phyloP scores from a whole-genome alignment of 2,113 vertebrate genomes.

The Melanocharis versteri region DNA sequence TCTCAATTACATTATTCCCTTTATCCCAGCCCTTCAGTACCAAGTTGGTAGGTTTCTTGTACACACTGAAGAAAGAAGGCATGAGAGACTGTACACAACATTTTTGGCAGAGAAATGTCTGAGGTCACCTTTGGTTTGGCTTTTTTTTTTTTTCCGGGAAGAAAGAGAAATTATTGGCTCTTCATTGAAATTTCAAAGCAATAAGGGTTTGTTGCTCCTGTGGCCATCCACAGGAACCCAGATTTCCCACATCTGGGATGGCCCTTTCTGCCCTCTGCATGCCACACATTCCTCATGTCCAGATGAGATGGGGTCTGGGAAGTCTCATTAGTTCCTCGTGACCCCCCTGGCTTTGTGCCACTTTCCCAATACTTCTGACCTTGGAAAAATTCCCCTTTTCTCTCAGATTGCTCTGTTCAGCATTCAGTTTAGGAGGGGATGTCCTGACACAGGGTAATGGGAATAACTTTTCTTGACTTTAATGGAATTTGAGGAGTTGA shows the following conservation, averaged over 20 bases:
- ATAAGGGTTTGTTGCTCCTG: not conserved
- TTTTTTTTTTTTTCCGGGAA: not conserved
- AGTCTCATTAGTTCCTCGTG: not conserved
- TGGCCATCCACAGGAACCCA: not conserved
- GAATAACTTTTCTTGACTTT: not conserved
- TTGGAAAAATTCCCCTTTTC: constrained; percentile 4
- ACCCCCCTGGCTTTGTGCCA: not conserved
- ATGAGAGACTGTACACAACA: fast-evolving
- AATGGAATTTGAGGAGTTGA: not conserved
- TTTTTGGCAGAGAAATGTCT: not conserved
- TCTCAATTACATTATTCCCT: not conserved
- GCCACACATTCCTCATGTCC: not conserved
- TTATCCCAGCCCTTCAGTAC: not conserved
- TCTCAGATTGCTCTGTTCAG: not conserved
- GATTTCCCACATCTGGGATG: not conserved
- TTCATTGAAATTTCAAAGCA: not conserved
- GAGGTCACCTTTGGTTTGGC: not conserved
- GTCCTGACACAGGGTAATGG: not conserved
- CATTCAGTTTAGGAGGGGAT: not conserved
- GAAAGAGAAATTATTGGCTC: not conserved
- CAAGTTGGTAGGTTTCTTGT: not conserved
- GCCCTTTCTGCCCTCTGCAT: constrained; percentile 16
- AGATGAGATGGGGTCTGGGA: not conserved
- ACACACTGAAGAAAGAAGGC: not conserved
- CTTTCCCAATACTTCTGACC: not conserved